Base-by-base conservation (phyloP, 2,113 vertebrate genomes). In the Capreolus pygargus region DNA sequence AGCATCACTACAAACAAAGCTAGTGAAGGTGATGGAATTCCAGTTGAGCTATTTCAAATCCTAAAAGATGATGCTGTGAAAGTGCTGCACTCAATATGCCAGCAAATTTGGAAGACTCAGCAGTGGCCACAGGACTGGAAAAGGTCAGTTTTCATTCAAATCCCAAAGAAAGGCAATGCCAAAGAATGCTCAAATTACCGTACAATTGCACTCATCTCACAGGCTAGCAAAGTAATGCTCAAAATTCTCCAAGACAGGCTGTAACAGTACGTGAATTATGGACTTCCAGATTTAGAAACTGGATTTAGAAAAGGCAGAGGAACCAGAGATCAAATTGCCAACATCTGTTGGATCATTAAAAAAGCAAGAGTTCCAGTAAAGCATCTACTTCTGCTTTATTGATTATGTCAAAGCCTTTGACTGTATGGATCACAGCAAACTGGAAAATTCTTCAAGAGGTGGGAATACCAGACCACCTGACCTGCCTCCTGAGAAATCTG, bases 1-100 rank as follows among this genome's bases (percentile, higher is more conserved):
- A 67, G 17, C 17, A 1, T 67, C n/a, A 36, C 33, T 67, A 21
- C 0, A 0, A 21, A 21, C 64, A 67, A 67, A 67, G n/a, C 64
- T 11, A 67, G n/a, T 36, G n/a, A n/a, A 67, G n/a, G 64, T 36
- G 17, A 36, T 36, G n/a, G 2, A 5, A 36, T 67, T 36, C n/a
- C 64, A 67, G 17, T 67, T 36, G 17, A 67, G 33, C 8, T 67
- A 67, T 9, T 67, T 67, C 17, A 11, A 67, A 21, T 36, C 64
- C n/a, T 36, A 36, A 67, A 67, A 67, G n/a, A 67, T 67, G 17
- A 21, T 67, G 17, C 33, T 67, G 17, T 67, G 64, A 67, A 36
- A 36, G 64, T 19, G 17, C 33, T 36, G 64, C 64, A 36, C 17
- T 67, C 33, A 36, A 36, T 11, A 67, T 36, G 33, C 33, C 64